Base-by-base conservation (phyloP, 1,140 invertebrate genomes). In the Procambarus virginalis region DNA sequence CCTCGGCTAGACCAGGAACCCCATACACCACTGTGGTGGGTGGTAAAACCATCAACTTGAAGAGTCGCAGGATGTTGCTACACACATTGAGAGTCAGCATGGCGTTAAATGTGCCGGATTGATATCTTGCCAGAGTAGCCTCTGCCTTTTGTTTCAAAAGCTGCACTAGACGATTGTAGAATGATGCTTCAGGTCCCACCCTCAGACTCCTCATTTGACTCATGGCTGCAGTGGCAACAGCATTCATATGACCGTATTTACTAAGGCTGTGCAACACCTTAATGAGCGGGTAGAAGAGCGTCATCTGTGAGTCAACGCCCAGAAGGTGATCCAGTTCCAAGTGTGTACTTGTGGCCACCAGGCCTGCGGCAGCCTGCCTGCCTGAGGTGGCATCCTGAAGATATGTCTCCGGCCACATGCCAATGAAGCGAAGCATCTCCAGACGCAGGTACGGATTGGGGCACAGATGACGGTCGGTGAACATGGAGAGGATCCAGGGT, bases 401-500 rank as follows among this genome's bases (percentile, higher is more conserved):
- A 4, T 34, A 22, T 3, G 8, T 34, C 1, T 73, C 68, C 2
- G 68, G n/a, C n/a, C 22, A 68, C 17, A 82, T 64, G 1, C 45
- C 2, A 45, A 82, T 14, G 8, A 82, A 55, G 22, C 80, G 68
- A 34, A 64, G n/a, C 80, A 68, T 82, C 12, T 82, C 58, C 60
- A 82, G 58, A 12, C 80, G 58, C 34, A 82, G 34, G 6, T 14
- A 68, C 8, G 22, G 9, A 5, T 82, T 68, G 60, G n/a, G 22
- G 60, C 80, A 82, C 14, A 68, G 20, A 17, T 34, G 5, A 14
- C 34, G 58, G 58, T 64, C 45, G 12, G 14, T 60, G 34, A 68
- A 46, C 80, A 82, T 68, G 12, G 34, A 20, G 22, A 68, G n/a
- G 12, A 68, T 20, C 80, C 80, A 82, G 34, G 22, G 12, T 46